Base-by-base conservation (phyloP, 2,797 vertebrate genomes). In the Gouania willdenowi region DNA sequence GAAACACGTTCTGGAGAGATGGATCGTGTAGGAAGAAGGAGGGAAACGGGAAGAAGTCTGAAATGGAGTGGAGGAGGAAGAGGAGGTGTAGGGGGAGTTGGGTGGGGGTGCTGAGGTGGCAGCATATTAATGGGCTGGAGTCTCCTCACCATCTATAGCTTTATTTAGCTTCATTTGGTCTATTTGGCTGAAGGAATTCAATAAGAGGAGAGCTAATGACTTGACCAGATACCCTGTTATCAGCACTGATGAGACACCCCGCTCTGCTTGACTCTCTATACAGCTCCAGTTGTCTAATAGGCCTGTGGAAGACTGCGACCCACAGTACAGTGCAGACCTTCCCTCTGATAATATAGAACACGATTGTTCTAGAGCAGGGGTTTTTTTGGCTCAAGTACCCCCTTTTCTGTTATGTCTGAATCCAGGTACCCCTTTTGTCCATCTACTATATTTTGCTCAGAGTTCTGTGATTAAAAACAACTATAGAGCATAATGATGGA, bases 141-240 rank as follows among this genome's bases (percentile, higher is more conserved):
- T 71, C 74, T 46, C 62, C 46, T 72, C 43, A 41, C 43, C 57
- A 74, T 62, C 71, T 41, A 71, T 71, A 76, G 73, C 82, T 88
- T 89, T 82, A 81, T 87, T 81, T 81, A 71, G 63, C 82, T 80
- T 80, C 54, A 78, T 83, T 80, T 70, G 59, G 71, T 76, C 75
- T 84, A 79, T 88, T 87, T 70, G 67, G 75, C 70, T 74, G 67
- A 18, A 71, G 19, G 42, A 76, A 80, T 80, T 84, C 80, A 81
- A 37, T 59, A 69, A 71, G 72, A 79, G 70, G 51, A 77, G 41
- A 83, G 82, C 83, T 89, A 89, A 91, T 90, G 86, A 89, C 85
- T 84, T 82, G 84, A 87, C 79, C 80, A 86, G 81, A 83, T 87
- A 82, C 70, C 79, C 79, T 84, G 84, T 87, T 88, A 89, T 87